These are phyloP conservation scores for Bombus vancouverensis DNA, from an alignment of 1,140 invertebrate genomes.

Conservation along the genomic window DNA sequence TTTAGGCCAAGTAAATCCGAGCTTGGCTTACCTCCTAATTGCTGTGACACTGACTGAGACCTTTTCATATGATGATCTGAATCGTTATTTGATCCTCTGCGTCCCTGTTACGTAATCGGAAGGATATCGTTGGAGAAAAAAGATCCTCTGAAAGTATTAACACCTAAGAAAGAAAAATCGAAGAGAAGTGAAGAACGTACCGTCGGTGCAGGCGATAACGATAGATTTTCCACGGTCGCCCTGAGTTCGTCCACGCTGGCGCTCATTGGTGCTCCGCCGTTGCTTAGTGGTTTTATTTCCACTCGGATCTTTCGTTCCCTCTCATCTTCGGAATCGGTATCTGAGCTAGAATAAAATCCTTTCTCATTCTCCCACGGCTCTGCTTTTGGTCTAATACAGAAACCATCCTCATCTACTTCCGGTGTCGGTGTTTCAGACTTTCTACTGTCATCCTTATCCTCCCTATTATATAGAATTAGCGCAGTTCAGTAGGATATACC, in stretches of 20 bases:
- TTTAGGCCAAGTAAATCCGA: conserved; percentile 91
- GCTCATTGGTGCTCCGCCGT: conserved; percentile 93
- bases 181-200: conserved; percentile 73
- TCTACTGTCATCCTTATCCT: conserved; percentile 89
- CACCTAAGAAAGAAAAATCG: neutral
- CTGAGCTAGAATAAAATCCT: conserved; percentile 95
- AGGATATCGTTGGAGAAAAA: neutral
- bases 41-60: conserved; percentile 90
- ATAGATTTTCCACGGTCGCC: conserved; percentile 95
- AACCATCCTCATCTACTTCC: conserved; percentile 97
- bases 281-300: conserved; percentile 96
- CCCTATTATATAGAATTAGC: conserved; percentile 75
- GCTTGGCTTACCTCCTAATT: conserved; percentile 89
- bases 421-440: conserved; percentile 85
- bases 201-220: conserved; percentile 89
- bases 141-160: neutral
- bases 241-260: conserved; percentile 96
- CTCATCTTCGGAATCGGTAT: conserved; percentile 95
- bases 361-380: conserved; percentile 87
- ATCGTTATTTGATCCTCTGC: conserved; percentile 84
- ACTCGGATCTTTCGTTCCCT: conserved; percentile 94
- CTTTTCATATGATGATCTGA: conserved; percentile 88
- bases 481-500: conserved; percentile 40
- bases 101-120: conserved; percentile 74
- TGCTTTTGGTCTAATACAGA: conserved; percentile 91